phyloP scores from a whole-genome alignment of 1,140 invertebrate genomes.

The Drosophila teissieri region DNA sequence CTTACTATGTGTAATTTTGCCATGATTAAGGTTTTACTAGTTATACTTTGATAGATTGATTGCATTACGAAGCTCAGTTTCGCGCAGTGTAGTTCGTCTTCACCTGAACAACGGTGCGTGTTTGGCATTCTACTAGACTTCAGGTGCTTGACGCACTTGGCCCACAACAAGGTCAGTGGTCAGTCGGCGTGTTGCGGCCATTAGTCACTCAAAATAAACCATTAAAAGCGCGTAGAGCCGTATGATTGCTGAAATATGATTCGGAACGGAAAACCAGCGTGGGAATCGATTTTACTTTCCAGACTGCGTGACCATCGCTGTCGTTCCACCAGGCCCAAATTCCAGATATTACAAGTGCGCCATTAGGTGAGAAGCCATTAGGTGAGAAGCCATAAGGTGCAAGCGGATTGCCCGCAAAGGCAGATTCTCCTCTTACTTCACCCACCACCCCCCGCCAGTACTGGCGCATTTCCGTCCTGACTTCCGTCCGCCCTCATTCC shows the following conservation, averaged over 20 bases:
- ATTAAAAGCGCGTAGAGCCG: constrained; percentile 11
- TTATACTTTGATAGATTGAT: too few relatives aligned
- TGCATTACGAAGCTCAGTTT: background rate
- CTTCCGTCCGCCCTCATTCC: constrained; percentile 47
- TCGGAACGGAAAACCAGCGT: constrained; percentile 23
- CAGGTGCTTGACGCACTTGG: constrained; percentile 57
- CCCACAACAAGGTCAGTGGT: constrained; percentile 69
- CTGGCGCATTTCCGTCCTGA: constrained; percentile 61
- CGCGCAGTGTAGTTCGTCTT: constrained; percentile 32
- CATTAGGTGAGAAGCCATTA: constrained; percentile 26
- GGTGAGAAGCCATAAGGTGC: constrained; percentile 38
- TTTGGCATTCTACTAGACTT: constrained; percentile 15
- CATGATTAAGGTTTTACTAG: too few relatives aligned
- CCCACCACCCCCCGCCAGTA: background rate
- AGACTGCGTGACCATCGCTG: constrained; percentile 11
- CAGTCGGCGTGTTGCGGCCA: constrained; percentile 33
- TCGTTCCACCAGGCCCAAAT: background rate
- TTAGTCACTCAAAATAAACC: constrained; percentile 64
- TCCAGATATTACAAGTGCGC: background rate
- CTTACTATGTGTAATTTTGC: too few relatives aligned
- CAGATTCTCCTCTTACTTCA: background rate
- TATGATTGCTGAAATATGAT: constrained; percentile 17
- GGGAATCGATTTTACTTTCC: constrained; percentile 47
- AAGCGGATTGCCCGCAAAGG: constrained; percentile 12
- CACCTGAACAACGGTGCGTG: constrained; percentile 41